Evolutionary conservation across 2,888 invertebrate genomes (phyloP).

Genomic region (Cephus sareptanus): DNA sequence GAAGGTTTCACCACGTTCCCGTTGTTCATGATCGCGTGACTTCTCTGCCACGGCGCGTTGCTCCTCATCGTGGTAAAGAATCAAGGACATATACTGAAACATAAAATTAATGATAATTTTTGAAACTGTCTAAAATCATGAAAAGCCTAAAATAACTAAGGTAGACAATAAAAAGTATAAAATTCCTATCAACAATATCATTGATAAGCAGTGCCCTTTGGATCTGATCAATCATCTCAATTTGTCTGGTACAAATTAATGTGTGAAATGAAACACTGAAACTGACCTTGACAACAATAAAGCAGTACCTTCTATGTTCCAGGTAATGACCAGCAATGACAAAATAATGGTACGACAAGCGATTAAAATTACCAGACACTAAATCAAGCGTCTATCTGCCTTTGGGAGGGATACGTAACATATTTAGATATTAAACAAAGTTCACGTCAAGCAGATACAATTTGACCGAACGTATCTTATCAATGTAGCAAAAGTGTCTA

Average conservation of each 20-base stretch:
- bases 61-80: conserved; percentile 89
- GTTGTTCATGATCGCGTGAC: conserved; percentile 68
- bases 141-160: conserved; percentile 7
- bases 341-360: not conserved
- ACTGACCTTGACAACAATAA: not conserved
- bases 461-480: not conserved
- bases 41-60: conserved; percentile 82
- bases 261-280: not conserved
- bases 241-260: too few species aligned
- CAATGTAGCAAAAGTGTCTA: not conserved
- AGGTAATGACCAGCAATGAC: not conserved
- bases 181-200: too few species aligned
- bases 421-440: not conserved
- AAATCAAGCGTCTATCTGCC: not conserved
- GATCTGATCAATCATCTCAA: too few species aligned
- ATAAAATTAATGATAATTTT: not conserved
- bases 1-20: conserved; percentile 70
- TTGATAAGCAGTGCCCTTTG: too few species aligned
- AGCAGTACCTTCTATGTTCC: not conserved
- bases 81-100: conserved; percentile 87
- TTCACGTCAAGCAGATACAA: not conserved
- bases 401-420: not conserved
- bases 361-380: not conserved
- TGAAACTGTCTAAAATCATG: not conserved
- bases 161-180: too few species aligned